Conservation (phyloP, 2,888 invertebrate species). For the Catocala nupta region DNA sequence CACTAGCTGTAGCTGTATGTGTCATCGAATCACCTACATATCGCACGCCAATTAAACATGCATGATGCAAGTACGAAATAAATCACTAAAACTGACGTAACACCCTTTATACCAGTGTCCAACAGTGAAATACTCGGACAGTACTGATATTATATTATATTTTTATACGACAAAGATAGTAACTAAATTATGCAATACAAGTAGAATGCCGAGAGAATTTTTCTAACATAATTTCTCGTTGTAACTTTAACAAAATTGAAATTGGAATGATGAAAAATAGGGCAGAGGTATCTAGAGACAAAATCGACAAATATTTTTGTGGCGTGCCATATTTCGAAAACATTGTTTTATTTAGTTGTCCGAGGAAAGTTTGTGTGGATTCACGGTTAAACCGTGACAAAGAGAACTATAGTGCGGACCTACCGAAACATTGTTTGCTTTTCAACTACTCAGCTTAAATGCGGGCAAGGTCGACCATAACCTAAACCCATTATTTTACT, state of each 20-base stretch:
- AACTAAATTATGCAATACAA: too few species aligned
- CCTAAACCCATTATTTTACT: background rate
- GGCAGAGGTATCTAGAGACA: background rate
- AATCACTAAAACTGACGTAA: too few species aligned
- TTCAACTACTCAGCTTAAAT: constrained; percentile 13
- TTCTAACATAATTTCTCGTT: too few species aligned
- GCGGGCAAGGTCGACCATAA: constrained; percentile 16
- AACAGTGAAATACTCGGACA: too few species aligned
- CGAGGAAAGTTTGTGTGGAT: constrained; percentile 20
- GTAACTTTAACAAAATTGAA: background rate
- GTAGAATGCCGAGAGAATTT: too few species aligned
- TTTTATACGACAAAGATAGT: too few species aligned
- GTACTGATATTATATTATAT: too few species aligned
- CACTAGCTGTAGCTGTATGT: too few species aligned
- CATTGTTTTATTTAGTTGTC: constrained; percentile 25
- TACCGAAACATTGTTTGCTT: constrained; percentile 25
- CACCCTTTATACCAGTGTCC: too few species aligned
- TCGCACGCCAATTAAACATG: too few species aligned
- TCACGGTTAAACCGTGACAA: constrained; percentile 14
- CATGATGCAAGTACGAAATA: too few species aligned
- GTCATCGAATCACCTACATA: too few species aligned
- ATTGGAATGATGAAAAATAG: background rate
- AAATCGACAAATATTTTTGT: background rate
- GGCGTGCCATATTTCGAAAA: background rate
- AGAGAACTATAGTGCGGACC: constrained; percentile 13